Percentiles rank a stretch among this genome's conserved stretches.
Evolutionary conservation across 2,888 invertebrate genomes (phyloP).

Genomic region (Busseola fusca): DNA sequence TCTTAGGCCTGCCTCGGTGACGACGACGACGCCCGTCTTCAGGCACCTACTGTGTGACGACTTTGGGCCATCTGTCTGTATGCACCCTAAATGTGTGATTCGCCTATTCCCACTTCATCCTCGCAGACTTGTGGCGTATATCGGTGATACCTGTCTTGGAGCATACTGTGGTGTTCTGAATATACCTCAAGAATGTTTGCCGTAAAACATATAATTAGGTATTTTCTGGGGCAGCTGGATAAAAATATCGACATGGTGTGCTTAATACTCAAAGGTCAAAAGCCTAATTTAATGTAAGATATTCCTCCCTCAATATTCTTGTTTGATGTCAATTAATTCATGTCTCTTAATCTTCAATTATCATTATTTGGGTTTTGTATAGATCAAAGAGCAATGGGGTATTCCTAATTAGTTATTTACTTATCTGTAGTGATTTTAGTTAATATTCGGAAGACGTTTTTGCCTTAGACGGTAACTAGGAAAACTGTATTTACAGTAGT

Average conservation of each 20-base stretch:
- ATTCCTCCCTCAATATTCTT: conserved; percentile 19
- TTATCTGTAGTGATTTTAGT: conserved; percentile 10
- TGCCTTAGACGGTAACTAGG: no score
- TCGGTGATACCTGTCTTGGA: no score
- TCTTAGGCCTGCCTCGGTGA: no score
- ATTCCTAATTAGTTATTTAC: conserved; percentile 1
- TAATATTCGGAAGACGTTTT: not conserved
- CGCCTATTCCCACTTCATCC: no score
- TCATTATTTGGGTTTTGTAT: conserved; percentile 20
- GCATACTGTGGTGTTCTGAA: no score
- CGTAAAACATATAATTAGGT: not conserved
- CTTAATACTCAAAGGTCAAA: not conserved
- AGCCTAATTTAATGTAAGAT: not conserved
- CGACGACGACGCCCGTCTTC: no score
- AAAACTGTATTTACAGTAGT: no score
- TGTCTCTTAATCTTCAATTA: conserved; percentile 19
- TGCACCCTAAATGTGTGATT: no score
- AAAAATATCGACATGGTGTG: not conserved
- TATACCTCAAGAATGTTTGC: not conserved
- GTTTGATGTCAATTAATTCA: conserved; percentile 17
- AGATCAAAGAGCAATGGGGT: conserved; percentile 20
- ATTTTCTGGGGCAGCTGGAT: not conserved
- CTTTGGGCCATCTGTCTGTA: no score
- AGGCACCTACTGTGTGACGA: no score
- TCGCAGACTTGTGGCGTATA: no score